These are phyloP conservation scores for Lomographa bimaculata DNA, from an alignment of 2,888 invertebrate species.

Conservation along the genomic window DNA sequence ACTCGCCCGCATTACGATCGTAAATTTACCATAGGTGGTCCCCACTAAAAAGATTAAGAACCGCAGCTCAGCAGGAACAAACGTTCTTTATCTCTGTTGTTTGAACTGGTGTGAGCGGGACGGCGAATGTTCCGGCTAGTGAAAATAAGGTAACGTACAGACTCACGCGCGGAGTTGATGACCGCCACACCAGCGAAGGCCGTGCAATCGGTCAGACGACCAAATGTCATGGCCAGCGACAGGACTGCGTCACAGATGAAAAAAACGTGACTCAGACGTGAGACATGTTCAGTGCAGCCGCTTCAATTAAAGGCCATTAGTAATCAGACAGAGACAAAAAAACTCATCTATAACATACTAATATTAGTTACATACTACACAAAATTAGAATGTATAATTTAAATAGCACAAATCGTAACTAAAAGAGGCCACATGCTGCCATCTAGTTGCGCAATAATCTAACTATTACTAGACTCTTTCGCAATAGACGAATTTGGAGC, in stretches of 20 bases:
- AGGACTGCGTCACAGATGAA: conserved; percentile 72
- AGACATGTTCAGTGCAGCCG: conserved; percentile 4
- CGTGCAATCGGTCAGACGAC: conserved; percentile 80
- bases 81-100: conserved; percentile 46
- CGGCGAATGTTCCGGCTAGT: conserved; percentile 42
- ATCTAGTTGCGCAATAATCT: conserved; percentile 30
- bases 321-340: no score
- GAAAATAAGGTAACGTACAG: conserved; percentile 64
- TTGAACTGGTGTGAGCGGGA: conserved; percentile 48
- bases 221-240: conserved; percentile 79
- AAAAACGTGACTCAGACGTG: conserved; percentile 70
- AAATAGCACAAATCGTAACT: no score
- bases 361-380: no score
- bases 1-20: conserved; percentile 19
- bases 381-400: no score
- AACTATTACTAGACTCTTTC: conserved; percentile 41
- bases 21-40: conserved; percentile 13
- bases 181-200: conserved; percentile 79
- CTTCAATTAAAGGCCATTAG: background rate
- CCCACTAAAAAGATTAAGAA: conserved; percentile 24
- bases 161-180: conserved; percentile 73
- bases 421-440: no score
- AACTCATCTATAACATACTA: no score
- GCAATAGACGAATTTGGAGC: conserved; percentile 42
- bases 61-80: conserved; percentile 35